Evolutionary conservation across 2,797 vertebrate genomes (phyloP).

Genomic region (Pangasius macronema): DNA sequence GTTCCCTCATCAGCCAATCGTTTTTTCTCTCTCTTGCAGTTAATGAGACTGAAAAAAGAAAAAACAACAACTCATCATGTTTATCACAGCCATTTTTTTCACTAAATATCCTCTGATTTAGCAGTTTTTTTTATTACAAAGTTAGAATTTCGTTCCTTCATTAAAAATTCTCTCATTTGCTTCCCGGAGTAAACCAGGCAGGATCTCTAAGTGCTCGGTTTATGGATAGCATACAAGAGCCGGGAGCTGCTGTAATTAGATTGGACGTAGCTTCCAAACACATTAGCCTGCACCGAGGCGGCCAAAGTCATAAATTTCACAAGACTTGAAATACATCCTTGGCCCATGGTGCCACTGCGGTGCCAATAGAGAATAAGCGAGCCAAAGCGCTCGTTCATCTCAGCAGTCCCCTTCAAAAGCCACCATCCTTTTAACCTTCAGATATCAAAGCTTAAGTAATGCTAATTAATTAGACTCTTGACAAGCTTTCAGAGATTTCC

Average conservation of each 20-base stretch:
- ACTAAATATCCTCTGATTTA: background rate
- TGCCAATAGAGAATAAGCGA: slow-evolving; percentile 12
- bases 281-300: slow-evolving; percentile 37
- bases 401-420: slow-evolving; percentile 6
- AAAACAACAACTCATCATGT: background rate
- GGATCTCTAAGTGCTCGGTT: slow-evolving; percentile 35
- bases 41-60: background rate
- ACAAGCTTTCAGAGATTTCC: background rate
- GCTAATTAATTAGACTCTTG: background rate
- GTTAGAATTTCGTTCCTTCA: background rate
- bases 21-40: background rate
- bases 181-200: background rate
- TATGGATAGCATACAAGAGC: slow-evolving; percentile 39
- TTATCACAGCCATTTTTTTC: background rate
- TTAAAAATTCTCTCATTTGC: background rate
- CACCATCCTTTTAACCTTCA: slow-evolving; percentile 16
- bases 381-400: background rate
- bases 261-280: slow-evolving; percentile 45
- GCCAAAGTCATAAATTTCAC: slow-evolving; percentile 47
- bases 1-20: background rate
- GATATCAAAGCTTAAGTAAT: background rate
- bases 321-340: slow-evolving; percentile 49
- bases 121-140: background rate
- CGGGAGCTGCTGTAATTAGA: slow-evolving; percentile 54
- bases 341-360: slow-evolving; percentile 33